Base-by-base conservation (phyloP, 92 coral and sea anemone genomes). In the Actinernus sp. region DNA sequence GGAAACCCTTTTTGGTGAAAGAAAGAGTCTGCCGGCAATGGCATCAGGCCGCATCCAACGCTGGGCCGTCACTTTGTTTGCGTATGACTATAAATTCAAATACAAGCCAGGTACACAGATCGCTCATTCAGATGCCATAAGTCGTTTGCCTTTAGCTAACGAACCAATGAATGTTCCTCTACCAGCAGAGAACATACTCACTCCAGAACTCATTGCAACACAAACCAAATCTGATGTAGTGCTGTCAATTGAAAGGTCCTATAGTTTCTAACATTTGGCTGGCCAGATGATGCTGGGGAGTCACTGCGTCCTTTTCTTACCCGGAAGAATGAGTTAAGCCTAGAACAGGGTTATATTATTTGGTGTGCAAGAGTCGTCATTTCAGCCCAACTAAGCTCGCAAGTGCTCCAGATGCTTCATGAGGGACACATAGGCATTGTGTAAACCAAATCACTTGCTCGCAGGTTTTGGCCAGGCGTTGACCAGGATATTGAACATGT, bases 281-380 rank as follows among this genome's bases (percentile, higher is more conserved):
- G 55, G 55, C 29, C 55, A 49, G 31, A 49, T 3, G 55, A 49
- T 4, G n/a, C n/a, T n/a, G n/a, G n/a, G n/a, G 12, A 49, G 2
- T 3, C 10, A 32, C 11, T 49, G 31, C 1, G 14, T 2, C 29
- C 55, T 49, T 49, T 10, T 32, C 28, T 22, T n/a, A n/a, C 12
- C n/a, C 5, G 55, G 28, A 23, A 32, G 28, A 23, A 41, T 41
- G 29, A 49, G 31, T 32, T 49, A 1, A 49, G 31, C 28, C 3
- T 21, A 19, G 3, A 22, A n/a, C 24, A 49, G 31, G 29, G 29
- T 24, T 49, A 21, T 3, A 23, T 23, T 22, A 29, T 49, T 49
- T 32, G 24, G 55, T 29, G 55, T 9, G 28, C 24, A n/a, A 29
- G 29, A 16, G 55, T 49, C 28, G 31, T 36, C 41, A 49, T 32